phyloP scores from a whole-genome alignment of 2,797 vertebrate species.

The Florisuga fusca region DNA sequence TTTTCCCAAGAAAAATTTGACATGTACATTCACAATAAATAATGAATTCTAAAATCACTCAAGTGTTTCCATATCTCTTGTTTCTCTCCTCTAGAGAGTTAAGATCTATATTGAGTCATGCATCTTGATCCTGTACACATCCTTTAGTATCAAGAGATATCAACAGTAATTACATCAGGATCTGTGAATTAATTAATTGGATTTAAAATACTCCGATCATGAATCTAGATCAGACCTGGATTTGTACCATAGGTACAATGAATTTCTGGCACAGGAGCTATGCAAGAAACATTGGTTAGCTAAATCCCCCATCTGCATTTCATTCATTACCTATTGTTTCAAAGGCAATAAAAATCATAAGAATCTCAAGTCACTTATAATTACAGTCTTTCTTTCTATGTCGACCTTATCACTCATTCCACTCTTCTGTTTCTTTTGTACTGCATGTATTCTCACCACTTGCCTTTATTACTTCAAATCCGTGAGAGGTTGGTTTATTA shows the following conservation, averaged over 20 bases:
- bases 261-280: background rate
- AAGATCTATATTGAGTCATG: background rate
- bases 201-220: conserved; percentile 35
- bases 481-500: background rate
- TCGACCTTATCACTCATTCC: background rate
- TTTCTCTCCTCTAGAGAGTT: background rate
- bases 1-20: background rate
- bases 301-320: conserved; percentile 28
- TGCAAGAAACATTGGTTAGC: conserved; percentile 1
- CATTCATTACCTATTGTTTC: conserved; percentile 6
- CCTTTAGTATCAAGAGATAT: background rate
- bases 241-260: conserved; percentile 1
- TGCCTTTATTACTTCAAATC: background rate
- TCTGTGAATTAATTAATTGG: background rate
- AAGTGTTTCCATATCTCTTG: background rate
- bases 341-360: conserved; percentile 26
- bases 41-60: conserved; percentile 9
- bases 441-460: background rate
- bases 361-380: background rate
- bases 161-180: conserved; percentile 18
- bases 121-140: background rate
- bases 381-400: background rate
- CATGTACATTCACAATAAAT: background rate
- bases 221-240: background rate
- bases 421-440: background rate